These are phyloP conservation scores for Vesta saturnalis DNA, from an alignment of 2,888 invertebrate genomes.

Conservation along the genomic window DNA sequence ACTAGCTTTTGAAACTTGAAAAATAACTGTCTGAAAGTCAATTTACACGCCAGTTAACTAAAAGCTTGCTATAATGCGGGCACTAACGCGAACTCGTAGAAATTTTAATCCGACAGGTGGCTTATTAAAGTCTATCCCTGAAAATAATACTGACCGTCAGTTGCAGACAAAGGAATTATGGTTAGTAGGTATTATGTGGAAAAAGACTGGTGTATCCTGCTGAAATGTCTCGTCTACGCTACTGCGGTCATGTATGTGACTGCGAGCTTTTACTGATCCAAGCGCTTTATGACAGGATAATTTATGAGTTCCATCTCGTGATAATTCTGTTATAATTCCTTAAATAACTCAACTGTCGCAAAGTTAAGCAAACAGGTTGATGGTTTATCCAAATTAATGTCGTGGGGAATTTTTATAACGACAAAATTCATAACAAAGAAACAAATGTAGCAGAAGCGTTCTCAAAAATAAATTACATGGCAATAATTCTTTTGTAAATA, in stretches of 20 bases:
- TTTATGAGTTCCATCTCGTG: constrained; percentile 31
- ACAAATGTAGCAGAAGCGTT: constrained; percentile 20
- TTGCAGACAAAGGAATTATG: constrained; percentile 33
- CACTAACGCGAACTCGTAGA: constrained; percentile 32
- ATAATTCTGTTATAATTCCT: constrained; percentile 23
- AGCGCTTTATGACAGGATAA: constrained; percentile 29
- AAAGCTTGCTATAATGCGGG: constrained; percentile 28
- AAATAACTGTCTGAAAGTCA: constrained; percentile 31
- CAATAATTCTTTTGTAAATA: constrained; percentile 18
- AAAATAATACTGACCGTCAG: constrained; percentile 35
- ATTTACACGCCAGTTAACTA: constrained; percentile 33
- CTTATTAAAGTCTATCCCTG: constrained; percentile 38
- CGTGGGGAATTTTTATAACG: too few relatives aligned
- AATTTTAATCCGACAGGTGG: constrained; percentile 40
- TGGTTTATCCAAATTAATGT: too few relatives aligned
- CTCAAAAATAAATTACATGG: constrained; percentile 14
- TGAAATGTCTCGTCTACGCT: constrained; percentile 26
- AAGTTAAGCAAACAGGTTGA: too few relatives aligned
- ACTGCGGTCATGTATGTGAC: constrained; percentile 27
- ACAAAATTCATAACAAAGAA: background rate
- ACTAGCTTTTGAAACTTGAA: constrained; percentile 14
- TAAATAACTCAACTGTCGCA: constrained; percentile 18
- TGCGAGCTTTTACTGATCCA: constrained; percentile 25
- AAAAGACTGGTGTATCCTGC: constrained; percentile 23
- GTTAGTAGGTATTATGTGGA: constrained; percentile 30